Evolutionary conservation across 2,797 vertebrate species (phyloP), one percentile per base, ranked within the genome.

Genomic region (Gastrophryne carolinensis): DNA sequence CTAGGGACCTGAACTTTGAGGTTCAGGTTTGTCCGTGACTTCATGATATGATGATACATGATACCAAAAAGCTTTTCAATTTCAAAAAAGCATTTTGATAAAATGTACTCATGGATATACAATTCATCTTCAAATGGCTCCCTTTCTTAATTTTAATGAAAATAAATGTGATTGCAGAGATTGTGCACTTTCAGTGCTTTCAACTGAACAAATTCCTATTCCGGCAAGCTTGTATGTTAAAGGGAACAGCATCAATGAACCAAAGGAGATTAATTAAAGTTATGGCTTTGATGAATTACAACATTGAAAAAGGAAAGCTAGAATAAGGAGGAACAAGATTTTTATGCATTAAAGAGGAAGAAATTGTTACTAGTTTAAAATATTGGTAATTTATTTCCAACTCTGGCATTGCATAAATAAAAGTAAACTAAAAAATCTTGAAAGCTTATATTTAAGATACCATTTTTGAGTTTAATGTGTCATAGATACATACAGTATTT

Each of bases 91-190:
- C 30, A 61, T 60, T 73, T 65, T 65, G 50, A 56, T 50, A 47
- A 74, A 74, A 58, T 44, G 41, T 65, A 58, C 19, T 73, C 61
- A 64, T 57, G 52, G 54, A 35, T 65, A 49, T 58, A 58, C 32
- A 66, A 74, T 74, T 74, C 30, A 74, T 74, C 53, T 66, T 74
- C 39, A 57, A 49, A 41, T 58, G 50, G n/a, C 56, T 73, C 49
- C 9, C 39, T 63, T 63, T 39, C 23, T 53, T 72, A 63, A 37
- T 49, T 32, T 24, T 52, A 50, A 63, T 72, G 32, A 72, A 72
- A 72, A 72, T 72, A 62, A 62, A 72, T 63, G 24, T 35, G 27
- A 53, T 58, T 72, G 60, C 9, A 39, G 47, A 62, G 70, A 63
- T 62, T 34, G 49, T 41, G 41, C 30, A 62, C 54, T 72, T 52